Percentiles rank a stretch among this genome's conserved stretches.
Evolutionary conservation across 2,888 invertebrate genomes (phyloP).

Genomic region (Drosophila kanekoi): DNA sequence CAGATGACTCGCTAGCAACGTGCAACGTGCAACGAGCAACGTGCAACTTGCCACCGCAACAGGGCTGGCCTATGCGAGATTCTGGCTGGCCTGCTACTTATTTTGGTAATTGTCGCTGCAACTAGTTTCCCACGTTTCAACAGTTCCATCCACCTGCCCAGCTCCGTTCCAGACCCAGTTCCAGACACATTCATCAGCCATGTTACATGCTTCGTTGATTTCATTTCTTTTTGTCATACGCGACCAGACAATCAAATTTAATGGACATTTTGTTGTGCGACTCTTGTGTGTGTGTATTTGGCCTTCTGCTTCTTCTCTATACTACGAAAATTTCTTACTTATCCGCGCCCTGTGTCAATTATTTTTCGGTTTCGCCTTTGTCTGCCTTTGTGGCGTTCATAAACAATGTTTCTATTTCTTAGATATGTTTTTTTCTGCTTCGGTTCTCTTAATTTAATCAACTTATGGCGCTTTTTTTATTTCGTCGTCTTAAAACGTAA

Average conservation of each 20-base stretch:
- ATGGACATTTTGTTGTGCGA: conserved; percentile 24
- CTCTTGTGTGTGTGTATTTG: conserved; percentile 11
- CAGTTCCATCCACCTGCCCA: conserved; percentile 23
- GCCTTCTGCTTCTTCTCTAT: conserved; percentile 10
- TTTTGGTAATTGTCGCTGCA: conserved; percentile 46
- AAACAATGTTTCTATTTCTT: conserved; percentile 21
- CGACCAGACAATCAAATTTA: conserved; percentile 60
- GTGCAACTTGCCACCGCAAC: conserved; percentile 28
- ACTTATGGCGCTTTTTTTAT: conserved; percentile 44
- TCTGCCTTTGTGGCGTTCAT: conserved; percentile 3
- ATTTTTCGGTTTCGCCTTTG: conserved; percentile 38
- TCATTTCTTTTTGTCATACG: conserved; percentile 55
- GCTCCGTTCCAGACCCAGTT: conserved; percentile 25
- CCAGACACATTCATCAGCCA: conserved; percentile 55
- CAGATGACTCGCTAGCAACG: conserved; percentile 44
- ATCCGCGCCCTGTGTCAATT: conserved; percentile 59
- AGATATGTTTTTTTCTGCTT: not conserved
- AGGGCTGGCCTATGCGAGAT: conserved; percentile 27
- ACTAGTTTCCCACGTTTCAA: conserved; percentile 58
- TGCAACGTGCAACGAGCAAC: too few relatives aligned
- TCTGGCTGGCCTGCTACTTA: conserved; percentile 1
- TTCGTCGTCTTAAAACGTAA: conserved; percentile 49
- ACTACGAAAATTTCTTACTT: conserved; percentile 45
- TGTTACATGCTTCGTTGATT: conserved; percentile 60
- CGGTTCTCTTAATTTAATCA: conserved; percentile 63